Conservation (phyloP, 2,888 invertebrate genomes). For the Pyrrhia umbra region DNA sequence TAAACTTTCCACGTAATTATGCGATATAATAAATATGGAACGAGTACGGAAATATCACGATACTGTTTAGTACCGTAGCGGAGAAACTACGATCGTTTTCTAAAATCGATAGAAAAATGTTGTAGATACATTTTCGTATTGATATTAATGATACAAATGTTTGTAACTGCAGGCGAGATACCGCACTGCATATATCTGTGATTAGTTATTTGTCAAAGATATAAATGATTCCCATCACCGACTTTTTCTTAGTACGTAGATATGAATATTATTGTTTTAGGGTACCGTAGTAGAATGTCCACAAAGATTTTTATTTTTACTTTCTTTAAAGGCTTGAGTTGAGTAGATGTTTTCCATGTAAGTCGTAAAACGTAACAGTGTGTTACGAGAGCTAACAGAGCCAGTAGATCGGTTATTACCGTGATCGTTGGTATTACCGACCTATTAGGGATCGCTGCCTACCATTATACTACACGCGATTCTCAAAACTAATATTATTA, state of each 20-base stretch:
- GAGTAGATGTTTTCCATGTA: background rate
- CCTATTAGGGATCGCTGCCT: slow-evolving; percentile 22
- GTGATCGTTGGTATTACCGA: slow-evolving; percentile 45
- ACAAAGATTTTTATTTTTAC: background rate
- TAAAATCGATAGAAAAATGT: slow-evolving; percentile 37
- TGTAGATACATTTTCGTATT: slow-evolving; percentile 25
- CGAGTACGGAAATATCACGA: slow-evolving; percentile 24
- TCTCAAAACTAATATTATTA: slow-evolving; percentile 59
- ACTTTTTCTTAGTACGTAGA: slow-evolving; percentile 27
- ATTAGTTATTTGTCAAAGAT: slow-evolving; percentile 58
- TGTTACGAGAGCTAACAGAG: slow-evolving; percentile 27
- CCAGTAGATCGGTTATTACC: slow-evolving; percentile 34
- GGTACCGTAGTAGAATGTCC: slow-evolving; percentile 2
- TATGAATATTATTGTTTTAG: slow-evolving; percentile 16
- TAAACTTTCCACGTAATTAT: slow-evolving; percentile 62
- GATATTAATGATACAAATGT: slow-evolving; percentile 42
- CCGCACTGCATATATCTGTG: slow-evolving; percentile 33
- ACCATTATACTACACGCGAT: slow-evolving; percentile 48
- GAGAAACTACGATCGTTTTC: slow-evolving; percentile 45
- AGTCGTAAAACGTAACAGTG: slow-evolving; percentile 5
- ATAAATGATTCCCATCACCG: slow-evolving; percentile 44
- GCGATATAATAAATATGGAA: slow-evolving; percentile 52
- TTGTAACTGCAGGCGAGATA: slow-evolving; percentile 36
- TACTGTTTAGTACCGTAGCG: slow-evolving; percentile 13
- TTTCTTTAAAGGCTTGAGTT: background rate